Percentiles rank a stretch among this genome's conserved stretches.
Evolutionary conservation across 2,888 invertebrate genomes (phyloP).

Genomic region (Neocrepidodera transversa): DNA sequence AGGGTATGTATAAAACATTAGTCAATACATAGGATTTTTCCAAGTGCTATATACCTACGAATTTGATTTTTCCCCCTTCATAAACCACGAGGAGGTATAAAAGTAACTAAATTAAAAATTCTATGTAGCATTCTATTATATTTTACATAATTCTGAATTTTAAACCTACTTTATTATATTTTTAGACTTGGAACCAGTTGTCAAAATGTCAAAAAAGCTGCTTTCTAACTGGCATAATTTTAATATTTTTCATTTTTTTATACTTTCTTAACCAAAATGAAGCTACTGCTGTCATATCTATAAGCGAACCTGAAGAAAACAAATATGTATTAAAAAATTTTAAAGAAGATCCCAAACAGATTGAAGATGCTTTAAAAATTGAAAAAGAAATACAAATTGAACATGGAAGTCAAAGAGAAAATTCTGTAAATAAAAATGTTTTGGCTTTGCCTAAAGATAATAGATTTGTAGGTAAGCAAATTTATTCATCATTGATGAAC

Average conservation of each 20-base stretch:
- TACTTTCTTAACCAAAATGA: constrained; percentile 65
- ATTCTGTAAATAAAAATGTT: constrained; percentile 47
- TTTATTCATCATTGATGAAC: background rate
- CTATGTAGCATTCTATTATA: background rate
- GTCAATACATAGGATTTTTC: no score
- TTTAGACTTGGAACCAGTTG: constrained; percentile 85
- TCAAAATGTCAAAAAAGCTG: constrained; percentile 84
- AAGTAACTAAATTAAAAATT: no score
- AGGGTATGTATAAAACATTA: constrained; percentile 48
- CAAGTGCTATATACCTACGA: no score
- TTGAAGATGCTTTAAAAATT: constrained; percentile 33
- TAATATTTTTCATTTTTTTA: constrained; percentile 67
- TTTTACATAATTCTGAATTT: background rate
- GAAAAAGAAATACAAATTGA: background rate
- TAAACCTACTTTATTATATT: constrained; percentile 42
- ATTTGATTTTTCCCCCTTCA: background rate
- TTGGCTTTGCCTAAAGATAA: constrained; percentile 48
- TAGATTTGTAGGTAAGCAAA: constrained; percentile 49
- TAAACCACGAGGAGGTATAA: no score
- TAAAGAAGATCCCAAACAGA: constrained; percentile 49
- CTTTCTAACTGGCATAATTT: constrained; percentile 69
- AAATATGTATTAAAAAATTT: constrained; percentile 37
- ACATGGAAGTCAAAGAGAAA: constrained; percentile 53
- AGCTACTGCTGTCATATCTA: constrained; percentile 47
- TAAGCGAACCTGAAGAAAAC: constrained; percentile 23